Evolutionary conservation across 2,113 vertebrate species (phyloP).

Genomic region (Paradoxurus hermaphroditus): DNA sequence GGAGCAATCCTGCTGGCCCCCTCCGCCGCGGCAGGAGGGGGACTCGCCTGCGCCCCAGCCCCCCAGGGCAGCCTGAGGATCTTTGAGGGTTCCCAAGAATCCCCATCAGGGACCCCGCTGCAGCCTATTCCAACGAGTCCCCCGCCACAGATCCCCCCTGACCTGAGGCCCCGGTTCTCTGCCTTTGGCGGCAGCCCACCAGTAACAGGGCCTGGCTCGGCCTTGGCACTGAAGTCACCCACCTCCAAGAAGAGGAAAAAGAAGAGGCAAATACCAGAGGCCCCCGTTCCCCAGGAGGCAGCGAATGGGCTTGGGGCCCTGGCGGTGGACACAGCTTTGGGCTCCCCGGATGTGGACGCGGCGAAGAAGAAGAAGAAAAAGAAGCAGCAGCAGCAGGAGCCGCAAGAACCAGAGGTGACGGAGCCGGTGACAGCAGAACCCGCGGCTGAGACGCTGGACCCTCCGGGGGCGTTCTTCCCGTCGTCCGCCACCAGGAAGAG

Average conservation of each 20-base stretch:
- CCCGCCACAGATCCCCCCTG: constrained; percentile 67
- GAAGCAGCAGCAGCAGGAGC: constrained; percentile 47
- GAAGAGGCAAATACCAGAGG: neutral
- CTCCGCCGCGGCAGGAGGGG: neutral
- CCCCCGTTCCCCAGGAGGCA: neutral
- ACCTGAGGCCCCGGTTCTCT: constrained; percentile 75
- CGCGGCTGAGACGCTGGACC: fast-evolving
- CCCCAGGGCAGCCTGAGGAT: constrained; percentile 67
- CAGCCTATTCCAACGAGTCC: constrained; percentile 55
- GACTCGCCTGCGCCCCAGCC: constrained; percentile 22
- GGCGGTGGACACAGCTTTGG: neutral
- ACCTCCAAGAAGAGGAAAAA: constrained; percentile 45
- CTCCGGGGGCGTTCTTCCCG: neutral
- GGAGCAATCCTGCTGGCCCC: constrained; percentile 59
- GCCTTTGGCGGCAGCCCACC: constrained; percentile 72
- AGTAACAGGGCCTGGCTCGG: neutral
- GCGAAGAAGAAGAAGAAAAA: constrained; percentile 63
- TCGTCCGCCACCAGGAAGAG: neutral
- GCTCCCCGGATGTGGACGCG: neutral
- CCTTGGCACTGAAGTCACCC: neutral
- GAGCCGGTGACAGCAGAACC: neutral
- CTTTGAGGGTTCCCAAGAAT: constrained; percentile 36
- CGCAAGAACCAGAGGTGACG: neutral
- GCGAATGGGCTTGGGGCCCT: neutral
- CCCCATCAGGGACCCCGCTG: neutral